phyloP scores from a whole-genome alignment of 1,140 invertebrate species.

The Schlechtendalia chinensis region DNA sequence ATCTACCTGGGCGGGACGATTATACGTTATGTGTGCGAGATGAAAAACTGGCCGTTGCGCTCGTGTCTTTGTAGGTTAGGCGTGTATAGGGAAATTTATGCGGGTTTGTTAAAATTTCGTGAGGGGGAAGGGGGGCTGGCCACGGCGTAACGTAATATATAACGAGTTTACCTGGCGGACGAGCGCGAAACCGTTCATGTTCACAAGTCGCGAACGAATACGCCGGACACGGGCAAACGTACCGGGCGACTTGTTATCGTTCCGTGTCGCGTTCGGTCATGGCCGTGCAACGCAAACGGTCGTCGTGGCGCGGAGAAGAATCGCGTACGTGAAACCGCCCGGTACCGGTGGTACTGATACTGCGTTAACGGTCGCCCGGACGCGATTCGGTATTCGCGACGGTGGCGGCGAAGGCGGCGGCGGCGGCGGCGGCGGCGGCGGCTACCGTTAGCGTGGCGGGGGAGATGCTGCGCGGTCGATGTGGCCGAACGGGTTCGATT shows the following conservation, averaged over 20 bases:
- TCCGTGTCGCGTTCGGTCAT: background rate
- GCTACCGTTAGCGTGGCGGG: background rate
- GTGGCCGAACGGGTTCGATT: slow-evolving; percentile 45
- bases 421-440: too few species aligned
- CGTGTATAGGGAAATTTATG: too few species aligned
- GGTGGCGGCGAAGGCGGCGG: background rate
- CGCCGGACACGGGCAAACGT: too few species aligned
- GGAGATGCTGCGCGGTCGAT: slow-evolving; percentile 36
- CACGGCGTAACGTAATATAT: too few species aligned
- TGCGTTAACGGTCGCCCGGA: slow-evolving; percentile 15
- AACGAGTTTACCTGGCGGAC: slow-evolving; percentile 20
- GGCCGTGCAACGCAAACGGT: too few species aligned
- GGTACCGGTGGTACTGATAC: slow-evolving; percentile 38
- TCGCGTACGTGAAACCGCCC: slow-evolving; percentile 29
- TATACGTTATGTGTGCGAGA: too few species aligned
- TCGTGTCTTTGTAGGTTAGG: too few species aligned
- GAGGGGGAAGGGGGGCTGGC: too few species aligned
- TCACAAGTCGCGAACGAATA: background rate
- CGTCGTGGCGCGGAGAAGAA: background rate
- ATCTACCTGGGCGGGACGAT: too few species aligned
- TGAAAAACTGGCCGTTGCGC: too few species aligned
- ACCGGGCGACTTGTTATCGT: too few species aligned
- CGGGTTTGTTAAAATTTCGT: too few species aligned
- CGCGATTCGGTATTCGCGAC: background rate
- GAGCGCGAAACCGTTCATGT: slow-evolving; percentile 8